A percentile compares a stretch with the other conserved stretches of the same genome.
These are phyloP conservation scores for Zygaena filipendulae DNA, from an alignment of 2,888 invertebrate genomes.

Conservation along the genomic window DNA sequence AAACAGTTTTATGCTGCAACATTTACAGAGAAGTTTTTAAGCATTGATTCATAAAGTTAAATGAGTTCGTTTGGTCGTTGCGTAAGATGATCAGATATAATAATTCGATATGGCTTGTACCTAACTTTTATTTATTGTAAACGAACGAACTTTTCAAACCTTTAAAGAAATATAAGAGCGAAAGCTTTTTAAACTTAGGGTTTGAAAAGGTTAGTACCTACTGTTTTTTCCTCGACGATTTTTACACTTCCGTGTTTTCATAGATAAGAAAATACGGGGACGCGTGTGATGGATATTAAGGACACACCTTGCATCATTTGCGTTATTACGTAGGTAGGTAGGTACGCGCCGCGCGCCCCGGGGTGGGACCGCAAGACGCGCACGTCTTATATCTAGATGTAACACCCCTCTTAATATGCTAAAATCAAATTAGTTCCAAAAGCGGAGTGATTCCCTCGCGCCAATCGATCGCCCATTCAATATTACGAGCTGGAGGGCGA, in stretches of 20 bases:
- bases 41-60: constrained; percentile 57
- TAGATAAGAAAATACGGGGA: constrained; percentile 68
- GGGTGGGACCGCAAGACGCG: constrained; percentile 48
- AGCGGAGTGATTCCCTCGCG: constrained; percentile 56
- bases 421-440: constrained; percentile 68
- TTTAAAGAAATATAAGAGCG: not conserved
- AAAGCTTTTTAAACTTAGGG: constrained; percentile 34
- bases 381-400: constrained; percentile 59
- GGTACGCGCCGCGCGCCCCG: constrained; percentile 20
- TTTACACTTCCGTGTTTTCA: constrained; percentile 66
- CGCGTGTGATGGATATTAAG: constrained; percentile 67
- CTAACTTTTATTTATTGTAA: constrained; percentile 2
- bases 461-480: constrained; percentile 51
- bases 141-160: not conserved
- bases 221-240: constrained; percentile 52
- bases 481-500: constrained; percentile 38
- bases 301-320: constrained; percentile 69
- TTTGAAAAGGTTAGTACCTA: constrained; percentile 44
- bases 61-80: constrained; percentile 58
- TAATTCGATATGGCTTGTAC: constrained; percentile 25
- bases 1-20: constrained; percentile 28
- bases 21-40: constrained; percentile 49
- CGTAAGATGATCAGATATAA: constrained; percentile 52
- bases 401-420: constrained; percentile 63
- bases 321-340: constrained; percentile 52